These are phyloP conservation scores for Octodonta nipae DNA, from an alignment of 2,888 invertebrate genomes.

Conservation along the genomic window DNA sequence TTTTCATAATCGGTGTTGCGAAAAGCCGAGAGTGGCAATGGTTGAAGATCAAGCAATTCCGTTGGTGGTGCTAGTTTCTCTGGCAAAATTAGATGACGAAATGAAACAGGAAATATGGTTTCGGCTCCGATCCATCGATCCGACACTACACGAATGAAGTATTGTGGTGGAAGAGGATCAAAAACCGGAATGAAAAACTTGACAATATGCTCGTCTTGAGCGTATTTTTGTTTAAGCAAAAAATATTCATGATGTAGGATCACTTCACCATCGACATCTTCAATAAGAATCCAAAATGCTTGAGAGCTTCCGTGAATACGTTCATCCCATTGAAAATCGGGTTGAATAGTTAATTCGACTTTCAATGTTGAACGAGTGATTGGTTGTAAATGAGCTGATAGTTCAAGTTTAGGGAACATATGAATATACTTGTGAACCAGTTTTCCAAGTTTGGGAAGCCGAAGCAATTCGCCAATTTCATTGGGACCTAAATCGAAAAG, in stretches of 20 bases:
- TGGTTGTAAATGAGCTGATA: conserved; percentile 94
- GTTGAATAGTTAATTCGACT: conserved; percentile 92
- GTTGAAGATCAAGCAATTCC: conserved; percentile 90
- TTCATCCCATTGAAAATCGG: conserved; percentile 99
- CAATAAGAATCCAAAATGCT: conserved; percentile 79
- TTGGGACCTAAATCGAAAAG: conserved; percentile 92
- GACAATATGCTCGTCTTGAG: conserved; percentile 85
- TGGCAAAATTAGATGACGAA: conserved; percentile 87
- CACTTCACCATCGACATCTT: conserved; percentile 77
- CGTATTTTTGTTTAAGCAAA: conserved; percentile 86
- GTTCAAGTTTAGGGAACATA: conserved; percentile 90
- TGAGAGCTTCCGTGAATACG: conserved; percentile 73
- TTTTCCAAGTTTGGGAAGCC: conserved; percentile 85
- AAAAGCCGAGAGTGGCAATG: conserved; percentile 84
- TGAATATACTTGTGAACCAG: conserved; percentile 92
- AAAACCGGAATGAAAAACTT: conserved; percentile 98
- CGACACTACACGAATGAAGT: conserved; percentile 82
- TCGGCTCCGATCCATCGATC: conserved; percentile 91
- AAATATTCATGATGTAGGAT: conserved; percentile 90
- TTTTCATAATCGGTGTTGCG: conserved; percentile 75
- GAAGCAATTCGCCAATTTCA: conserved; percentile 88
- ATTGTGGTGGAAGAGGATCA: conserved; percentile 96
- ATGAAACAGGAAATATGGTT: conserved; percentile 91
- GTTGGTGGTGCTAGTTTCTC: conserved; percentile 98
- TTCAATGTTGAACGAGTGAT: conserved; percentile 85